Percentiles rank a stretch among this genome's conserved stretches.
phyloP scores from a whole-genome alignment of 2,888 invertebrate genomes.

The Danaus chrysippus region DNA sequence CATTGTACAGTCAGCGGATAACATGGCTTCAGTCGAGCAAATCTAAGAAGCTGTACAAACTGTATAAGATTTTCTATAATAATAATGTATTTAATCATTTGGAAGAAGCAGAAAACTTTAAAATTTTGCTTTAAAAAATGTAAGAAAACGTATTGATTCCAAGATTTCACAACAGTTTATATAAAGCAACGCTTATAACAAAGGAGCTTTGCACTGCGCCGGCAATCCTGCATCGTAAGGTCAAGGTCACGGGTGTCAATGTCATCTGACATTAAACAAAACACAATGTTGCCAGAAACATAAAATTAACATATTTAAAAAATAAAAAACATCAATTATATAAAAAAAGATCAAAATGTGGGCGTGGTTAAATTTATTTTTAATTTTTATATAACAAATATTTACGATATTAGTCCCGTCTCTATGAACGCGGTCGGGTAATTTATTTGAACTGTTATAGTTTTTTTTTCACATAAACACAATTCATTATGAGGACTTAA shows the following conservation, averaged over 20 bases:
- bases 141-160: too few species aligned
- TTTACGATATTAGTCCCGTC: too few species aligned
- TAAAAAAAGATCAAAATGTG: neutral
- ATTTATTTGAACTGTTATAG: neutral
- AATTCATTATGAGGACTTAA: slow-evolving; percentile 4
- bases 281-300: neutral
- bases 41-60: neutral
- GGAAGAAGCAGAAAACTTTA: too few species aligned
- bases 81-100: neutral
- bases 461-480: neutral
- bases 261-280: neutral
- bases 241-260: neutral
- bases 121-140: too few species aligned
- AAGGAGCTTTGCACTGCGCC: slow-evolving; percentile 1
- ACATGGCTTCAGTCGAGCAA: slow-evolving; percentile 19
- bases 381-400: too few species aligned
- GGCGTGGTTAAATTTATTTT: too few species aligned
- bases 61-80: neutral
- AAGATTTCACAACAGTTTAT: neutral
- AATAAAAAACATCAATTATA: neutral
- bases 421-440: too few species aligned
- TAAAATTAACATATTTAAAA: neutral
- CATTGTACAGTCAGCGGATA: slow-evolving; percentile 4
- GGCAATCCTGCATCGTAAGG: neutral
- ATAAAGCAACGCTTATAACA: neutral